Evolutionary conservation across 1,140 invertebrate species (phyloP), one percentile per base, ranked within the genome.

Genomic region (Trichonephila inaurata): DNA sequence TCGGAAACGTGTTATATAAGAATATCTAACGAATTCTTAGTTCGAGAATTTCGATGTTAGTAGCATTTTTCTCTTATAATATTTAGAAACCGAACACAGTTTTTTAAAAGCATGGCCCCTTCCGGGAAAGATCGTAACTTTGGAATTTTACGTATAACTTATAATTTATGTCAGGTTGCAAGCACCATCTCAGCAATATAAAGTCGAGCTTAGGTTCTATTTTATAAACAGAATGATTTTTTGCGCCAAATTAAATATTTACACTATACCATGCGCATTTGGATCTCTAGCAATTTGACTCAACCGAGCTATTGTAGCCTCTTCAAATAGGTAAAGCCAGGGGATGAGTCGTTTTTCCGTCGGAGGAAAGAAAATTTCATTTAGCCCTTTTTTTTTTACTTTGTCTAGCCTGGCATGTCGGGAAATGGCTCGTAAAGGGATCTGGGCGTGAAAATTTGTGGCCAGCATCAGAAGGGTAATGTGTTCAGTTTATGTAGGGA

Each of bases 371-470:
- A 82, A 82, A 82, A 44, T 82, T 82, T 82, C 33, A 82, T 82
- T 82, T 44, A 21, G 12, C 58, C 58, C 5, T 58, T 85, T 60
- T 44, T 60, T 24, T n/a, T 58, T 62, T 12, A 7, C 33, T 72
- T 51, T 33, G 40, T 89, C 24, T 72, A 33, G 66, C 33, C 28
- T 18, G 85, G 28, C 61, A 28, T 64, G 85, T 72, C 64, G 87
- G 3, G 40, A 66, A 89, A 89, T 72, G 87, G 87, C 18, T 89
- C 87, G 66, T 89, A 89, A 89, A 89, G 61, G 66, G 62, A 89
- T 89, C 87, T n/a, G 64, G 33, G 66, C 64, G 87, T 28, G 61
- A 89, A 89, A 89, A 89, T 89, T 72, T 89, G 87, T 89, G 87
- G 87, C 87, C 87, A 3, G 87, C 21, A n/a, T 21, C 64, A 62